Evolutionary conservation across 1,140 invertebrate genomes (phyloP), one percentile per base, ranked within the genome.

Genomic region (Lepidotrigona ventralis): DNA sequence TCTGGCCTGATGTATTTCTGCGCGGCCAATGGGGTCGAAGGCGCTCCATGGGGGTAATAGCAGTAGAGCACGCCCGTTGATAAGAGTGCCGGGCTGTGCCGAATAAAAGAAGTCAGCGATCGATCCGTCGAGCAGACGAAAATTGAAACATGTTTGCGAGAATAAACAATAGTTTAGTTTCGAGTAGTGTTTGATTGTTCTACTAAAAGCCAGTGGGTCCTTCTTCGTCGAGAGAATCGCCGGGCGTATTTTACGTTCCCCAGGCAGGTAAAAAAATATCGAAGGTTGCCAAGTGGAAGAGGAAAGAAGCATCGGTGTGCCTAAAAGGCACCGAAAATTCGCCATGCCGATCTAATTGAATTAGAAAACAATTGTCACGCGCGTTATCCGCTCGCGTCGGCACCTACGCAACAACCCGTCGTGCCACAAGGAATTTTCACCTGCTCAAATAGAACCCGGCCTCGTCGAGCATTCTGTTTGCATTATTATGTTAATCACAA

Each of bases 401-500:
- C 88, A 79, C 85, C 88, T 87, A 89, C 88, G 88, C 85, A 89
- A 90, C 83, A 51, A 3, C 14, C 85, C 6, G 8, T 26, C 85
- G 83, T 75, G 82, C 86, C 78, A 83, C 84, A 78, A 84, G 88
- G 86, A 91, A 91, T 94, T 93, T 93, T 94, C 93, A 94, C 93
- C 93, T 94, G 93, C 90, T 92, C 92, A 94, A 94, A 94, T 91
- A 94, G 91, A 84, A 87, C 88, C 87, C 82, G 76, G 79, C 77
- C 84, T 63, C 88, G 86, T 86, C 89, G 88, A 87, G 86, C 92
- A 93, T 94, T 93, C 91, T 94, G 90, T 94, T 94, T 94, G 92
- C 91, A 93, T 94, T 94, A 93, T 94, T 93, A 94, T 94, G 93
- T 93, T 94, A 94, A 94, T 94, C 90, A 91, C 90, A 90, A 90